Conservation (phyloP, 1,140 invertebrate genomes). For the Ephestia elutella region DNA sequence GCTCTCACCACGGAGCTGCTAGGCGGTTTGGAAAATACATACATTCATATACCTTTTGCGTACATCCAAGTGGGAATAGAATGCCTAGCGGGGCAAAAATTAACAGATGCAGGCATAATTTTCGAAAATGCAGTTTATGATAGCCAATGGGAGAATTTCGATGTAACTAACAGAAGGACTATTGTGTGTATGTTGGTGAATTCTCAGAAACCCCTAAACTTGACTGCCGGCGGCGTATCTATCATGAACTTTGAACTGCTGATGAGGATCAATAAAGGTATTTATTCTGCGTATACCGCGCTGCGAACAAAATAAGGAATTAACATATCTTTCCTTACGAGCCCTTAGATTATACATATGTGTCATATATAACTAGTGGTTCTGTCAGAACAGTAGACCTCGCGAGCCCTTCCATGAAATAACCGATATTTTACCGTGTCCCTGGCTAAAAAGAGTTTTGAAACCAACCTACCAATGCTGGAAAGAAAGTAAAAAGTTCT, state of each 20-base stretch:
- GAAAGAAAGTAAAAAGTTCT: no score
- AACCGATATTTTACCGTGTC: no score
- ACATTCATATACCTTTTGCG: conserved; percentile 33
- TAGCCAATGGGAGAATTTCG: conserved; percentile 30
- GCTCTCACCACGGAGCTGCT: conserved; percentile 36
- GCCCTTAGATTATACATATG: no score
- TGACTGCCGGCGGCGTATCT: conserved; percentile 25
- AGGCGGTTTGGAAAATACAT: conserved; percentile 36
- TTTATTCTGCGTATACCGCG: conserved; percentile 16
- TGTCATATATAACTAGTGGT: no score
- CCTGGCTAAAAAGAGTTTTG: no score
- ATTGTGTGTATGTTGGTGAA: conserved; percentile 24
- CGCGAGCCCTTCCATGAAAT: no score
- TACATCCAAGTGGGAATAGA: conserved; percentile 38
- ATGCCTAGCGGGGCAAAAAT: conserved; percentile 36
- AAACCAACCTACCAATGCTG: no score
- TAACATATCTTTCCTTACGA: no score
- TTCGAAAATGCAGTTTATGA: conserved; percentile 31
- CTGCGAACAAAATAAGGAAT: neutral
- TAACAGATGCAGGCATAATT: conserved; percentile 34
- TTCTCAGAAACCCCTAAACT: conserved; percentile 24
- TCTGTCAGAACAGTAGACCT: no score
- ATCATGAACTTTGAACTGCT: conserved; percentile 19
- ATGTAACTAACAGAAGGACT: conserved; percentile 18
- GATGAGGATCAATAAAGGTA: conserved; percentile 21